Base-by-base conservation (phyloP, 2,888 invertebrate genomes). In the Lasioglossum marginatum region DNA sequence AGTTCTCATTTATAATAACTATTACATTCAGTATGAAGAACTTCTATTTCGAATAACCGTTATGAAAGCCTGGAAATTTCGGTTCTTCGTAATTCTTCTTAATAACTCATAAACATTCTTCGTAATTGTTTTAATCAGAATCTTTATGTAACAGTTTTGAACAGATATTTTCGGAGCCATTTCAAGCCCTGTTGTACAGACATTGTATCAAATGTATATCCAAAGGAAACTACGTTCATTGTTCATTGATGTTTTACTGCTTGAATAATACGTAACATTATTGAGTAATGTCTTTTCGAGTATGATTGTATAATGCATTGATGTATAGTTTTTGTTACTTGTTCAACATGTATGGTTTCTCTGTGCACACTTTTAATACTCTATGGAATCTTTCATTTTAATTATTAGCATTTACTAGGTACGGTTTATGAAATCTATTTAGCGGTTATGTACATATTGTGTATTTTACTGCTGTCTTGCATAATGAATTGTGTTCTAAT, bases 181-280 rank as follows among this genome's bases (percentile, higher is more conserved):
- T n/a, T 52, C 57, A 57, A 57, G n/a, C n/a, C 57, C n/a, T n/a
- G n/a, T 68, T 66, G 31, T 79, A 60, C 40, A 71, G 12, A 14
- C 74, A n/a, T n/a, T n/a, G 1, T 70, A n/a, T 34, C 12, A 57
- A 48, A 70, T 12, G n/a, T 79, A 68, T 66, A 82, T 60, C 72
- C 34, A 45, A 77, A 27, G 60, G 63, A 82, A 75, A 48, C 73
- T 77, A 79, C 45, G 77, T 66, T 86, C 23, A 52, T 52, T 86
- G 70, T 80, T 81, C 73, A 73, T 23, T 60, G 48, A 74, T 79
- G 31, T 43, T 81, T 79, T 79, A 37, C 63, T 77, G 81, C 83
- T 79, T 81, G 68, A 70, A 37, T 80, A 79, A 52, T 83, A 76
- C 23, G 16, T 66, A 77, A 77, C 63, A 68, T 66, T 52, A 60